Conservation (phyloP, 2,113 vertebrate genomes). For the Procavia capensis region DNA sequence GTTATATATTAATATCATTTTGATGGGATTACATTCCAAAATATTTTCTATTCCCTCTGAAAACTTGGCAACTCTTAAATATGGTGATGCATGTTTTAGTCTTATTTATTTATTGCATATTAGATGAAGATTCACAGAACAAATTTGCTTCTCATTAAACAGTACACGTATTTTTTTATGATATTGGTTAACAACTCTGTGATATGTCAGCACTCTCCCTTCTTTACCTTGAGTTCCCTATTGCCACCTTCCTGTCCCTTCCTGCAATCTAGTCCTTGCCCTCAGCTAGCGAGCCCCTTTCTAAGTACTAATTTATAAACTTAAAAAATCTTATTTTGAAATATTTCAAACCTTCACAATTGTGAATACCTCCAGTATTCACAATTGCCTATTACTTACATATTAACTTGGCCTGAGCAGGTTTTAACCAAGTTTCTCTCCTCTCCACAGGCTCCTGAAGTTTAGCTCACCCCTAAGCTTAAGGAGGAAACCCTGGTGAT, state of each 20-base stretch:
- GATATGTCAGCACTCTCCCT: too few species aligned
- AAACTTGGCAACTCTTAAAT: not conserved
- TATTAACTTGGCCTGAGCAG: not conserved
- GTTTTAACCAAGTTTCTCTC: not conserved
- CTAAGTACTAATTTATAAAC: not conserved
- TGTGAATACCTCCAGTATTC: not conserved
- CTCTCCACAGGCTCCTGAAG: not conserved
- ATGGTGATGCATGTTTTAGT: not conserved
- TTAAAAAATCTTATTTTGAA: slow-evolving; percentile 9
- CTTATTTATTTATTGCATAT: too few species aligned
- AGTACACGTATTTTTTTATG: too few species aligned
- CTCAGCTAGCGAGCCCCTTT: too few species aligned
- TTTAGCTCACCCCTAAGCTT: not conserved
- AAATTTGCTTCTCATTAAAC: too few species aligned
- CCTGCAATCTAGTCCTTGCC: too few species aligned
- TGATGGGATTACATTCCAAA: slow-evolving; percentile 16
- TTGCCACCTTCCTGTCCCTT: too few species aligned
- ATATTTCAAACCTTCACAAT: not conserved
- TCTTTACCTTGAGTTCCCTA: too few species aligned
- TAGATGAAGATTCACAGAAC: too few species aligned
- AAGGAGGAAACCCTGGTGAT: too few species aligned
- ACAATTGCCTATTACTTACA: not conserved
- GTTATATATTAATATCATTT: not conserved
- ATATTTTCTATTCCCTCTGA: slow-evolving; percentile 11
- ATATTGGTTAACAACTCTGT: too few species aligned